Evolutionary conservation across 2,888 invertebrate species (phyloP).

Genomic region (Polymixis lichenea): DNA sequence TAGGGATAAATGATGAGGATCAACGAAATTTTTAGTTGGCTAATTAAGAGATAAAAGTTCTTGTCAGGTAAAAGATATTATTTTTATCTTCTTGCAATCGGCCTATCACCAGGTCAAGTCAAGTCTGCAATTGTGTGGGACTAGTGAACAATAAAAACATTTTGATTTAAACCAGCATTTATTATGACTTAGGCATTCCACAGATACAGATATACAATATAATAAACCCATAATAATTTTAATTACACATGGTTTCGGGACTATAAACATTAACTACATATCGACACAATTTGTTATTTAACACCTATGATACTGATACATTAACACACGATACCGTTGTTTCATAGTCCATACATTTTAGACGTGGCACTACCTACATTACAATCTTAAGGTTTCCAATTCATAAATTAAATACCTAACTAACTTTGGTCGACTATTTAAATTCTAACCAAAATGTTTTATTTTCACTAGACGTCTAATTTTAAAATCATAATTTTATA

Average conservation of each 20-base stretch:
- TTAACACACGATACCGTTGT: conserved; percentile 43
- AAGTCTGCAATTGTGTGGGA: not conserved
- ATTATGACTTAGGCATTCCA: conserved; percentile 82
- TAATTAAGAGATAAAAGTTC: not conserved
- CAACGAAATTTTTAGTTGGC: no score
- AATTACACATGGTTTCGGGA: conserved; percentile 47
- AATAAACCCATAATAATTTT: conserved; percentile 47
- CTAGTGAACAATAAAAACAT: not conserved
- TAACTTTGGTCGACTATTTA: conserved; percentile 81
- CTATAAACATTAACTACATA: conserved; percentile 45
- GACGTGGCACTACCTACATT: conserved; percentile 55
- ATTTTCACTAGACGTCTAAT: conserved; percentile 61
- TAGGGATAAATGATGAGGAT: no score
- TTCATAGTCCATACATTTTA: conserved; percentile 49
- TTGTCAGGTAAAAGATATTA: not conserved
- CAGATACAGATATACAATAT: conserved; percentile 67
- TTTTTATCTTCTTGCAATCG: not conserved
- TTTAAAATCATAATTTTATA: conserved; percentile 41
- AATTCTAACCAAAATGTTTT: conserved; percentile 67
- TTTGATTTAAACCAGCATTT: conserved; percentile 67
- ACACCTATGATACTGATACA: conserved; percentile 31
- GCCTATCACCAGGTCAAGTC: not conserved
- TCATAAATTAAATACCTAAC: conserved; percentile 70
- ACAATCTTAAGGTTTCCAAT: conserved; percentile 41
- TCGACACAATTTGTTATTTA: conserved; percentile 43